Evolutionary conservation across 2,113 vertebrate species (phyloP).

Genomic region (Eudorcas thomsonii): DNA sequence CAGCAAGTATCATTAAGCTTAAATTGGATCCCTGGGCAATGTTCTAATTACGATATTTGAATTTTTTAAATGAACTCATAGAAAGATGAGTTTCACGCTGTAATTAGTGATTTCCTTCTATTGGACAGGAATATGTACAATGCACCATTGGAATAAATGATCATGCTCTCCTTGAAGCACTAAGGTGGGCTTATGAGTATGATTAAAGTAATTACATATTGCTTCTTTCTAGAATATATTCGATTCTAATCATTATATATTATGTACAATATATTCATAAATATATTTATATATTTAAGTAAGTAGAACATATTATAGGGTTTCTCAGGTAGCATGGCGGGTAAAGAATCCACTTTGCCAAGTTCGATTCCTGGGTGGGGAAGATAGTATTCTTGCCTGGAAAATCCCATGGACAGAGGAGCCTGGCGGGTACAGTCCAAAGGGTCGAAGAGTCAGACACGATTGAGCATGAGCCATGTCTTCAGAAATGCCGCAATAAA

Average conservation of each 20-base stretch:
- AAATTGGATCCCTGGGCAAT: slow-evolving; percentile 27
- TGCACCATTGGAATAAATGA: neutral
- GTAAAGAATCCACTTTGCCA: neutral
- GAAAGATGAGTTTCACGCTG: neutral
- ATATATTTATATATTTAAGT: neutral
- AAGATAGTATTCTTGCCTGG: neutral
- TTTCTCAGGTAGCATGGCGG: neutral
- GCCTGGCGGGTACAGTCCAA: neutral
- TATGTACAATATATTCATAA: neutral
- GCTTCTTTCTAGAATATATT: neutral
- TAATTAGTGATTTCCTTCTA: slow-evolving; percentile 22
- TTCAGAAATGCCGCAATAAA: neutral
- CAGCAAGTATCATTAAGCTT: slow-evolving; percentile 9
- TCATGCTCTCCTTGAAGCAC: neutral
- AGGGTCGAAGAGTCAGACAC: neutral
- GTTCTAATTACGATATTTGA: slow-evolving; percentile 25
- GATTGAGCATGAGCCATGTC: neutral
- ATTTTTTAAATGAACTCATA: slow-evolving; percentile 28
- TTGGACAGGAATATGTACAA: neutral
- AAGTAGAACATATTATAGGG: no score
- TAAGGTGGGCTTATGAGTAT: neutral
- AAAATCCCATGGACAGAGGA: neutral
- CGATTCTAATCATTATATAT: neutral
- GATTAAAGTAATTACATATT: neutral
- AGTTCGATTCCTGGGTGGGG: neutral